These are phyloP conservation scores for Cyaniris semiargus DNA, from an alignment of 2,888 invertebrate genomes.

Conservation along the genomic window DNA sequence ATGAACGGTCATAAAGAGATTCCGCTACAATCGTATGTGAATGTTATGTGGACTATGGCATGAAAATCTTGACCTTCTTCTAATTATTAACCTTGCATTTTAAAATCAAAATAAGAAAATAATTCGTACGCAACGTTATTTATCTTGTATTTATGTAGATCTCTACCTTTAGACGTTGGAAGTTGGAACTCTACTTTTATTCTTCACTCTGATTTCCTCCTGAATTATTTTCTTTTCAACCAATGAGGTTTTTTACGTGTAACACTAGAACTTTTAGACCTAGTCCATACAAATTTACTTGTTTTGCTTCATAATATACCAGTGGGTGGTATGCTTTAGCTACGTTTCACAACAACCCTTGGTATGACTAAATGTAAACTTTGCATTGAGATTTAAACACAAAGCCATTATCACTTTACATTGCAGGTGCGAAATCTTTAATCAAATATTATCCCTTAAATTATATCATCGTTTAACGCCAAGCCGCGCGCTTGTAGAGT, in stretches of 20 bases:
- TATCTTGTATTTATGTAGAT: background rate
- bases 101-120: background rate
- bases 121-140: background rate
- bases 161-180: background rate
- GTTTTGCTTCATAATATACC: background rate
- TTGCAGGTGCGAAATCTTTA: constrained; percentile 21
- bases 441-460: constrained; percentile 27
- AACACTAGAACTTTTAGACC: too few species aligned
- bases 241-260: too few species aligned
- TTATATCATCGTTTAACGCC: constrained; percentile 11
- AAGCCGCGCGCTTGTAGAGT: background rate
- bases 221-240: too few species aligned
- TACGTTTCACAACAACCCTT: background rate
- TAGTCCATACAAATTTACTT: background rate
- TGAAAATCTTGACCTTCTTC: background rate
- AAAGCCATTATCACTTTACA: constrained; percentile 21
- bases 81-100: background rate
- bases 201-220: too few species aligned
- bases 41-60: background rate
- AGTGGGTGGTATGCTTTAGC: background rate
- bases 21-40: background rate
- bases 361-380: constrained; percentile 17
- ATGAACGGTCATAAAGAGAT: constrained; percentile 13
- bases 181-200: too few species aligned
- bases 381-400: background rate